Percentiles rank a stretch among this genome's conserved stretches.
These are phyloP conservation scores for Gambusia yucatana DNA, from an alignment of 2,797 vertebrate genomes.

Conservation along the genomic window DNA sequence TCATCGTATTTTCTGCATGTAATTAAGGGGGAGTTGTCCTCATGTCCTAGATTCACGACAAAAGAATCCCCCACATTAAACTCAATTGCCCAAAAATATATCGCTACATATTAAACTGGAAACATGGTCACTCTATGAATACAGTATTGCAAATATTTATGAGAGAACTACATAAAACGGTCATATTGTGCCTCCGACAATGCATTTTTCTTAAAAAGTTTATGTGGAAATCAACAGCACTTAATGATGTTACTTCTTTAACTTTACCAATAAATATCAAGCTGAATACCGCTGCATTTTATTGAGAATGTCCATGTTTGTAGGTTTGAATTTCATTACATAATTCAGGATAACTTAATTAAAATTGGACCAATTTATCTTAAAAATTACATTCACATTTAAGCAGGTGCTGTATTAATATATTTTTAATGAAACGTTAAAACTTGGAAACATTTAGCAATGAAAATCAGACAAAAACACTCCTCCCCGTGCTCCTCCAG, in stretches of 20 bases:
- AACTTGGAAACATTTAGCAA: no score
- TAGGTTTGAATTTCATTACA: neutral
- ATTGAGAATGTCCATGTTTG: neutral
- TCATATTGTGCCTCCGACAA: neutral
- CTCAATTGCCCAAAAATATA: no score
- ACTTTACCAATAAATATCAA: neutral
- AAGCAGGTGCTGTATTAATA: neutral
- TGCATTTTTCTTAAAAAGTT: neutral
- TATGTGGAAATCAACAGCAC: neutral
- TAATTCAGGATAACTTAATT: neutral
- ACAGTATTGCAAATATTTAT: neutral
- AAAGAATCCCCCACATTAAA: neutral
- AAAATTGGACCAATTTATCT: neutral
- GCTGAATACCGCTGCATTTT: neutral
- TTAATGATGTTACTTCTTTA: neutral
- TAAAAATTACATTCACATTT: neutral
- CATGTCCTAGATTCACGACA: neutral
- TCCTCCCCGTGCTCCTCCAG: constrained; percentile 98
- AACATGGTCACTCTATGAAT: neutral
- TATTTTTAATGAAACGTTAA: neutral
- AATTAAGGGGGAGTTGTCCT: neutral
- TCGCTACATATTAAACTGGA: neutral
- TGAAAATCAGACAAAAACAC: constrained; percentile 68
- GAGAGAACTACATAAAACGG: neutral
- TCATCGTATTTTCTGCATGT: neutral